A percentile compares a stretch with the other conserved stretches of the same genome.
Conservation (phyloP, 2,113 vertebrate genomes). For the Platysternon megacephalum region DNA sequence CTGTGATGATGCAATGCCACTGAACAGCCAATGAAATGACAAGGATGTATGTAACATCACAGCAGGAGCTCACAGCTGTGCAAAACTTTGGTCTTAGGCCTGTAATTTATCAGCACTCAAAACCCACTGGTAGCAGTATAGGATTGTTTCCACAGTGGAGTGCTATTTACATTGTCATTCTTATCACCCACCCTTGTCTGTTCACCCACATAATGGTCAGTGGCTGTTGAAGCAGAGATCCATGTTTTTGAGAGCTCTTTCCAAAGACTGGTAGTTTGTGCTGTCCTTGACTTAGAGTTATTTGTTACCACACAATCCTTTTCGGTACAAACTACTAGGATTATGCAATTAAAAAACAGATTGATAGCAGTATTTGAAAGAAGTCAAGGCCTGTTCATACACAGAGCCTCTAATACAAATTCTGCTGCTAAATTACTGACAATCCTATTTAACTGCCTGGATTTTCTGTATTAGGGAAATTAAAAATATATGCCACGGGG, state of each 20-base stretch:
- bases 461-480: neutral
- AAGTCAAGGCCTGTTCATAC: neutral
- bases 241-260: rapidly evolving
- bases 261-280: neutral
- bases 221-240: neutral
- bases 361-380: neutral
- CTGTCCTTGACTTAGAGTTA: neutral
- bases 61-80: neutral
- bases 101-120: neutral
- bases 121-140: neutral
- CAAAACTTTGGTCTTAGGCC: neutral
- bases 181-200: rapidly evolving
- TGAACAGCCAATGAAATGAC: rapidly evolving
- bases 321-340: neutral
- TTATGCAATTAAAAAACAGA: rapidly evolving
- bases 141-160: neutral
- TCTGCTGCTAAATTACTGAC: neutral
- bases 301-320: neutral
- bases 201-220: rapidly evolving
- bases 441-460: neutral
- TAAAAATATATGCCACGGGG: neutral
- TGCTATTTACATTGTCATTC: neutral
- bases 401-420: neutral
- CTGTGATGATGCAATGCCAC: neutral
- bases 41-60: rapidly evolving